These are phyloP conservation scores for Euclidia mi DNA, from an alignment of 2,888 invertebrate genomes.

Conservation along the genomic window DNA sequence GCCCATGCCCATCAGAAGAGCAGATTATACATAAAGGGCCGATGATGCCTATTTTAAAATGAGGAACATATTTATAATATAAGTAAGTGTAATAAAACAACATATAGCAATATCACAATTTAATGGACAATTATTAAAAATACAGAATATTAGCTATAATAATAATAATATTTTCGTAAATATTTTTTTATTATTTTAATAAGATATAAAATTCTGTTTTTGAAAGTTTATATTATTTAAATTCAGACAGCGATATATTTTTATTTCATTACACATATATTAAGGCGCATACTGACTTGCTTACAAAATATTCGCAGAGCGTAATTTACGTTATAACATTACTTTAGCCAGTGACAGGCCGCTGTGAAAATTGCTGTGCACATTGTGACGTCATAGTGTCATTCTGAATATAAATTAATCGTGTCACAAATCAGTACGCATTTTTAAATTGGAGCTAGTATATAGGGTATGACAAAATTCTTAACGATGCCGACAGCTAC, in stretches of 20 bases:
- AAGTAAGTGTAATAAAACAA: too few relatives aligned
- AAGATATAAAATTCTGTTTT: conserved; percentile 52
- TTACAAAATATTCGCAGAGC: conserved; percentile 19
- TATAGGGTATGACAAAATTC: too few relatives aligned
- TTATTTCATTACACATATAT: conserved; percentile 26
- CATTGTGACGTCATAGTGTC: conserved; percentile 18
- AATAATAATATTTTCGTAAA: conserved; percentile 59
- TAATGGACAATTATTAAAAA: conserved; percentile 83
- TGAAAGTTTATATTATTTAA: conserved; percentile 48
- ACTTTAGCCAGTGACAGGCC: conserved; percentile 24
- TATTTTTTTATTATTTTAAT: conserved; percentile 46
- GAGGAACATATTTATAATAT: too few relatives aligned
- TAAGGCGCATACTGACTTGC: conserved; percentile 46
- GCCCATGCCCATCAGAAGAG: too few relatives aligned
- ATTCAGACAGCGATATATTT: conserved; percentile 50
- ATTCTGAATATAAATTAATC: conserved; percentile 27
- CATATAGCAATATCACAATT: conserved; percentile 80
- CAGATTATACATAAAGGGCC: too few relatives aligned
- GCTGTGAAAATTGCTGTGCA: conserved; percentile 34
- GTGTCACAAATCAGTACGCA: conserved; percentile 45
- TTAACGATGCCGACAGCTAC: too few relatives aligned
- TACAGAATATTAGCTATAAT: conserved; percentile 61
- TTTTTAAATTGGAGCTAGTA: conserved; percentile 26
- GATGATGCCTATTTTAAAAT: too few relatives aligned
- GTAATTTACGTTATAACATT: conserved; percentile 9